phyloP scores from a whole-genome alignment of 2,113 vertebrate genomes.

The Coregonus clupeaformis region DNA sequence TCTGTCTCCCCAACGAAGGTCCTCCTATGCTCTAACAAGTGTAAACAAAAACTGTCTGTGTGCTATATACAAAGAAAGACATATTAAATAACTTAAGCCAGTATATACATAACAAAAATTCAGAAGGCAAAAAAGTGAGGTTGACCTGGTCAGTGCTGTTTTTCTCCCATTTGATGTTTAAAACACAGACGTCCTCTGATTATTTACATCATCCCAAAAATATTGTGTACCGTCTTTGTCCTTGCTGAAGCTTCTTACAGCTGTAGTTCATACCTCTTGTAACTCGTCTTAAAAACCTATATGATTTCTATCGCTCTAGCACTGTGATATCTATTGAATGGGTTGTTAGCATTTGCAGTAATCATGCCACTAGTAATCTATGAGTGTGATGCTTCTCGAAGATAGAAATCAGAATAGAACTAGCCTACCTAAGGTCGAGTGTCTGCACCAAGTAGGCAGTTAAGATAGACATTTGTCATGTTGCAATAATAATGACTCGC shows the following conservation, averaged over 20 bases:
- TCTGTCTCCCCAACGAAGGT: neutral
- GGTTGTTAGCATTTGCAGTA: conserved; percentile 31
- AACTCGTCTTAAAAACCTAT: conserved; percentile 9
- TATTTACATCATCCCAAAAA: neutral
- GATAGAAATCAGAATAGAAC: conserved; percentile 10
- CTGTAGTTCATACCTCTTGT: neutral
- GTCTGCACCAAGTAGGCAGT: conserved; percentile 20
- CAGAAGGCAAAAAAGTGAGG: conserved; percentile 67
- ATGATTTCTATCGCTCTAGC: conserved; percentile 10
- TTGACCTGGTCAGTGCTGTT: conserved; percentile 51
- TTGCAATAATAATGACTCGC: conserved; percentile 13
- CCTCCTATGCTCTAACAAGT: conserved; percentile 26
- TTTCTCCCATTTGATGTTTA: conserved; percentile 3
- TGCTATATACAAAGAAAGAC: conserved; percentile 57
- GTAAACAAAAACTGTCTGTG: conserved; percentile 47
- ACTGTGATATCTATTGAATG: conserved; percentile 15
- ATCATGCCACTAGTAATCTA: conserved; percentile 57
- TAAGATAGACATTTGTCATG: conserved; percentile 1
- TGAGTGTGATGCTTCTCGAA: conserved; percentile 8
- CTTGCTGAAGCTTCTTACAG: neutral
- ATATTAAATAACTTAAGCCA: conserved; percentile 74
- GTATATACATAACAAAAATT: conserved; percentile 64
- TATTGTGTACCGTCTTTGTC: conserved; percentile 12
- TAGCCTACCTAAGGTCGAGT: conserved; percentile 33
- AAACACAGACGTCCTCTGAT: neutral